A percentile compares a stretch with the other conserved stretches of the same genome.
These are phyloP conservation scores for Spisula solida DNA, from an alignment of 2,888 invertebrate genomes.

Conservation along the genomic window DNA sequence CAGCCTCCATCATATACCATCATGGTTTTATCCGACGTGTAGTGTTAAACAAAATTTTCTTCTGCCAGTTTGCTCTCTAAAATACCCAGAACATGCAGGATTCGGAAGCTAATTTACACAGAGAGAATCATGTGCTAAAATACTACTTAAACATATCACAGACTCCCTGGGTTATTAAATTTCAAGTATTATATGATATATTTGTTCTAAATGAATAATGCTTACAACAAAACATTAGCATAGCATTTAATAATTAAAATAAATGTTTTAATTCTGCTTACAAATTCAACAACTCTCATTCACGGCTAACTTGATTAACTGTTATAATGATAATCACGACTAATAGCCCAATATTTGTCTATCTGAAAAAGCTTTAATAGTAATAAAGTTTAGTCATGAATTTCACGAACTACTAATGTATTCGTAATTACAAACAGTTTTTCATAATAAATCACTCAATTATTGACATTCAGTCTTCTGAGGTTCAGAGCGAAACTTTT, in stretches of 20 bases:
- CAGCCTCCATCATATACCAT: background rate
- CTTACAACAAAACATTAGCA: background rate
- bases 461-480: no score
- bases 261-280: no score
- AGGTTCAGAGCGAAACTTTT: no score
- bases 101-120: background rate
- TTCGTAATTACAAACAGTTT: background rate
- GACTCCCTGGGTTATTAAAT: background rate
- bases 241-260: conserved; percentile 3
- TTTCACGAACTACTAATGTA: background rate
- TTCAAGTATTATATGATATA: background rate
- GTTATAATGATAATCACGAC: background rate
- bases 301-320: no score
- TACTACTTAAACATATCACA: background rate
- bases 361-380: background rate
- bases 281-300: no score
- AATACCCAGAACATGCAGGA: background rate
- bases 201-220: background rate
- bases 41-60: background rate
- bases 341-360: background rate
- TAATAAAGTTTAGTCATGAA: no score
- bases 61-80: background rate
- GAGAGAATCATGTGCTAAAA: background rate
- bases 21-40: background rate
- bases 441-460: no score